These are phyloP conservation scores for Tachina lurida DNA, from an alignment of 2,888 invertebrate species.

Conservation along the genomic window DNA sequence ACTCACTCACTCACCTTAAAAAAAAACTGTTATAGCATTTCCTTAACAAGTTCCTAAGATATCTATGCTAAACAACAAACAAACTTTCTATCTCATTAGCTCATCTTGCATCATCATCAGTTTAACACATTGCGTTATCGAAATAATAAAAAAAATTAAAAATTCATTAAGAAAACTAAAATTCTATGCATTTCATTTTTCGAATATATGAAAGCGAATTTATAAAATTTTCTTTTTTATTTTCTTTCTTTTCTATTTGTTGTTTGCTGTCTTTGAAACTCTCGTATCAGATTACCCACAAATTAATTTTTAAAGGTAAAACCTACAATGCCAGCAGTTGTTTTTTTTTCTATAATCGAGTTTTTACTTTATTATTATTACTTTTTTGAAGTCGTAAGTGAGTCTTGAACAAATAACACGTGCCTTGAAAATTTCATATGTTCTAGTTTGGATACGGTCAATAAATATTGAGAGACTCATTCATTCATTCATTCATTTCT, in stretches of 20 bases:
- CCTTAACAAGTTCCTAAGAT: neutral
- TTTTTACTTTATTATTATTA: slow-evolving; percentile 16
- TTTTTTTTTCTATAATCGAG: slow-evolving; percentile 25
- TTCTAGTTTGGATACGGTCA: slow-evolving; percentile 57
- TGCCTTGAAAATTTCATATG: slow-evolving; percentile 64
- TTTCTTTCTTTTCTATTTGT: slow-evolving; percentile 1
- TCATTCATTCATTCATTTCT: slow-evolving; percentile 16
- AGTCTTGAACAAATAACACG: slow-evolving; percentile 61
- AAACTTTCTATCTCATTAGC: slow-evolving; percentile 20
- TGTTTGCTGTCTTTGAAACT: slow-evolving; percentile 37
- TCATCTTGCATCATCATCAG: neutral
- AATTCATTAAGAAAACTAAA: slow-evolving; percentile 38
- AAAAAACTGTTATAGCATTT: slow-evolving; percentile 11
- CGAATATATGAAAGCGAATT: slow-evolving; percentile 50
- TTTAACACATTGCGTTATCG: slow-evolving; percentile 64
- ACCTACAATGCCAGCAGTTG: slow-evolving; percentile 53
- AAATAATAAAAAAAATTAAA: slow-evolving; percentile 13
- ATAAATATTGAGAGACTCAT: slow-evolving; percentile 45
- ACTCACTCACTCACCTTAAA: neutral
- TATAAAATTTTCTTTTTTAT: slow-evolving; percentile 28
- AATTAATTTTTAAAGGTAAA: slow-evolving; percentile 66
- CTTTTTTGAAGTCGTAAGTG: slow-evolving; percentile 38
- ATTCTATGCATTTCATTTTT: slow-evolving; percentile 28
- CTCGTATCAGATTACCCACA: slow-evolving; percentile 61
- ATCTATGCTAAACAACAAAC: neutral